Evolutionary conservation across 2,113 vertebrate species (phyloP), one percentile per base, ranked within the genome.

Genomic region (Thamnaconus septentrionalis): DNA sequence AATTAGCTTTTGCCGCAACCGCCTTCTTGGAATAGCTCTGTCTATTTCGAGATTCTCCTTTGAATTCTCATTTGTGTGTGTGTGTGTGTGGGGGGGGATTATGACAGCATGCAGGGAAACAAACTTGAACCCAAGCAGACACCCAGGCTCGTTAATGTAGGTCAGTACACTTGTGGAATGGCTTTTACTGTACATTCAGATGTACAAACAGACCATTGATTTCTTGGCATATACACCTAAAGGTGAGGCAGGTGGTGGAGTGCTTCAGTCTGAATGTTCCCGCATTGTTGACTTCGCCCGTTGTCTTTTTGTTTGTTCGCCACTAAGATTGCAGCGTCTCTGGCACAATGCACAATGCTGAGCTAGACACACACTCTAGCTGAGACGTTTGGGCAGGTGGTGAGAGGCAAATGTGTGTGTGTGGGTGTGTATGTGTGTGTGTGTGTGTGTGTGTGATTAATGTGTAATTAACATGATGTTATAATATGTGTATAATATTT

Each of bases 161-260:
- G 61, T 69, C 52, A 67, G n/a, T 52, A 56, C 49, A 56, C 75
- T 41, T 56, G 3, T 10, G 3, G 41, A 40, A 7, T 8, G 40
- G 66, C 40, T 54, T 55, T 41, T 47, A 46, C 42, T 42, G 51
- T 63, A 56, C 18, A 45, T 18, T 61, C 41, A 69, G 6, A 52
- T 31, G 64, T 5, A 56, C 8, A 48, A 47, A 50, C 42, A 3
- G 31, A 56, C 40, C 73, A 73, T 77, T 60, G 75, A 81, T 83
- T 70, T 78, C n/a, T 62, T 73, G 46, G 64, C 67, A 43, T 44
- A n/a, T 3, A 59, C 56, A 31, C 47, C 59, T 56, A 12, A 47
- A 67, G 53, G 18, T 41, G 42, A 55, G 39, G 48, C 43, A 64
- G 11, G 44, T 46, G 54, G 8, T 12, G 41, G 7, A 10, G n/a